A percentile compares a stretch with the other conserved stretches of the same genome.
phyloP scores from a whole-genome alignment of 2,888 invertebrate genomes.

The Rotaria socialis region DNA sequence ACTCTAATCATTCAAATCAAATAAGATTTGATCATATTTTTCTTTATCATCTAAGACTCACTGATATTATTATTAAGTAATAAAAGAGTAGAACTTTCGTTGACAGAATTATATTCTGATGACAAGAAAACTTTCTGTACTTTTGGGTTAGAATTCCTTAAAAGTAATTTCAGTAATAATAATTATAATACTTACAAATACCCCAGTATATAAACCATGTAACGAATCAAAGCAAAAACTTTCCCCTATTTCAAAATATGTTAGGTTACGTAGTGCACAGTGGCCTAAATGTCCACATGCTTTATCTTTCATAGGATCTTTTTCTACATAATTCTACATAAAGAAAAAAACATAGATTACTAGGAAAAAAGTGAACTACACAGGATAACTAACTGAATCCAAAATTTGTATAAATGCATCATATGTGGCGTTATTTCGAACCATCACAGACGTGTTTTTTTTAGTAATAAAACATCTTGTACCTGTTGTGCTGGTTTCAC shows the following conservation, averaged over 20 bases:
- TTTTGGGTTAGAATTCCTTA: too few relatives aligned
- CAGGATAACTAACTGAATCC: background rate
- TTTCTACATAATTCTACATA: background rate
- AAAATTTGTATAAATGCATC: background rate
- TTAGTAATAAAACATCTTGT: background rate
- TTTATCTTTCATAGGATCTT: background rate
- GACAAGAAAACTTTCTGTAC: too few relatives aligned
- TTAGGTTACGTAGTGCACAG: background rate
- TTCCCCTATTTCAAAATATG: background rate
- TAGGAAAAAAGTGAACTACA: background rate
- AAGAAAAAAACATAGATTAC: background rate
- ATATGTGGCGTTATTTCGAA: background rate
- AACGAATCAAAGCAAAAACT: background rate
- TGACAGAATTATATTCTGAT: too few relatives aligned
- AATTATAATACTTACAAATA: too few relatives aligned
- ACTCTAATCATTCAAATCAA: too few relatives aligned
- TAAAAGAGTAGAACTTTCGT: too few relatives aligned
- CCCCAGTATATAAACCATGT: too few relatives aligned
- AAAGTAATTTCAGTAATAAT: too few relatives aligned
- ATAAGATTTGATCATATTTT: too few relatives aligned
- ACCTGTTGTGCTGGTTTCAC: background rate
- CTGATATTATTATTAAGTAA: too few relatives aligned
- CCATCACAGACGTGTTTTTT: rapidly evolving
- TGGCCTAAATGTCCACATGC: background rate
- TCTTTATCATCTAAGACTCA: too few relatives aligned